Evolutionary conservation across 1,140 invertebrate genomes (phyloP), one percentile per base, ranked within the genome.

Genomic region (Drosophila miranda): DNA sequence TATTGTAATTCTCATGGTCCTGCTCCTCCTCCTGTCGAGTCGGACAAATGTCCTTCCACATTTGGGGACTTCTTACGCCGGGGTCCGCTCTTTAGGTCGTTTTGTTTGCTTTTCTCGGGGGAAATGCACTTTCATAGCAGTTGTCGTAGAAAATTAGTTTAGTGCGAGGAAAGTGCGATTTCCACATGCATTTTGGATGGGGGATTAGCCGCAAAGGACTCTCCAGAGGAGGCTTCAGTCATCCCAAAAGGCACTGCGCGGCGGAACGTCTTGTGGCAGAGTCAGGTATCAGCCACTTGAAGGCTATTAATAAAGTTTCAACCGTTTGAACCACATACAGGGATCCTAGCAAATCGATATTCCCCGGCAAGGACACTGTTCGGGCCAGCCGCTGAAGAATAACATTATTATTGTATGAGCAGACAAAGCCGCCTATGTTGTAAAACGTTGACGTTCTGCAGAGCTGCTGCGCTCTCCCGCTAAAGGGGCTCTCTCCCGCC

Each of bases 101-200:
- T 48, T 38, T 53, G 30, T 49, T 30, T 58, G 41, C 30, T 53
- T 42, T 68, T 9, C 43, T 48, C 46, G 58, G 49, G n/a, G 13
- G 34, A 28, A 51, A 53, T 80, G 66, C 63, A 71, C 75, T 81
- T 80, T 80, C 48, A 48, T 61, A 75, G 63, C 77, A 80, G 78
- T 80, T 76, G 78, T 61, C 46, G 67, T 50, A 30, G 42, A 67
- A 75, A 80, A 80, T 80, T 75, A 71, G 77, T 63, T 80, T 48
- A 68, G 57, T 16, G 70, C 57, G 30, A 52, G 43, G 51, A 28
- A 34, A 66, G 45, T 72, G 72, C 71, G 75, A 75, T 78, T 72
- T 48, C 23, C 48, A 68, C 64, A 49, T 14, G 64, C 34, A 49
- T 68, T 11, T 63, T 11, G 45, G 14, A 34, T 38, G 16, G 19